phyloP scores from a whole-genome alignment of 2,888 invertebrate species.

The Drosophila macrospina region DNA sequence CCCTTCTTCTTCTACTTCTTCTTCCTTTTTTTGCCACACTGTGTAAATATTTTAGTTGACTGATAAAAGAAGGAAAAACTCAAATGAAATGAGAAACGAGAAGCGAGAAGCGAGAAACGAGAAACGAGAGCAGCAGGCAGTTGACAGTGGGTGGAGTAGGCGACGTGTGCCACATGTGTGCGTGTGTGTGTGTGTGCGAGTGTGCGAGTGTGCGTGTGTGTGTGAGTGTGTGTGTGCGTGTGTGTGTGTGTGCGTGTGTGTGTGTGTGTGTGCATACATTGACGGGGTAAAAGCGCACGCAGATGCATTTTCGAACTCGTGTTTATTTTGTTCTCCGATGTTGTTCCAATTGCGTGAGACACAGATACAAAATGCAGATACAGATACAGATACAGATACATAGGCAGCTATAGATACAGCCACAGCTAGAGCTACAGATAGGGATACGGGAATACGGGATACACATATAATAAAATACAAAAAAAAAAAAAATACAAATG shows the following conservation, averaged over 20 bases:
- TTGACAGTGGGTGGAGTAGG: slow-evolving; percentile 20
- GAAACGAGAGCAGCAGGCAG: slow-evolving; percentile 18
- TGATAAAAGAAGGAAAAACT: slow-evolving; percentile 37
- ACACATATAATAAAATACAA: no score
- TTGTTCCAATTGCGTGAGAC: slow-evolving; percentile 49
- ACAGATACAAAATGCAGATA: slow-evolving; percentile 1
- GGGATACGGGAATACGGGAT: slow-evolving; percentile 25
- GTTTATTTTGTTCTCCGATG: slow-evolving; percentile 54
- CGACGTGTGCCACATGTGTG: slow-evolving; percentile 25
- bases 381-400: slow-evolving; percentile 3
- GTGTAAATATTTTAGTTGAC: slow-evolving; percentile 63
- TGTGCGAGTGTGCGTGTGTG: background rate
- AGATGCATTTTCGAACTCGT: slow-evolving; percentile 72
- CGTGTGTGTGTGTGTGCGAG: background rate
- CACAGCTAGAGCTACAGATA: slow-evolving; percentile 10
- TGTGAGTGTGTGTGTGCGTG: slow-evolving; percentile 1
- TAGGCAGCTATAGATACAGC: slow-evolving; percentile 8
- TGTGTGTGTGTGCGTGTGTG: background rate
- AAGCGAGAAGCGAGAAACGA: slow-evolving; percentile 16
- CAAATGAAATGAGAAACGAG: slow-evolving; percentile 18
- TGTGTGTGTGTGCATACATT: no score
- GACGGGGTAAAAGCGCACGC: slow-evolving; percentile 63
- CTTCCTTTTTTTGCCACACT: slow-evolving; percentile 34
- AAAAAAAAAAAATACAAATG: no score
- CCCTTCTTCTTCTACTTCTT: no score